These are phyloP conservation scores for Sinocyclocheilus rhinocerous DNA, from an alignment of 2,113 vertebrate species.

Conservation along the genomic window DNA sequence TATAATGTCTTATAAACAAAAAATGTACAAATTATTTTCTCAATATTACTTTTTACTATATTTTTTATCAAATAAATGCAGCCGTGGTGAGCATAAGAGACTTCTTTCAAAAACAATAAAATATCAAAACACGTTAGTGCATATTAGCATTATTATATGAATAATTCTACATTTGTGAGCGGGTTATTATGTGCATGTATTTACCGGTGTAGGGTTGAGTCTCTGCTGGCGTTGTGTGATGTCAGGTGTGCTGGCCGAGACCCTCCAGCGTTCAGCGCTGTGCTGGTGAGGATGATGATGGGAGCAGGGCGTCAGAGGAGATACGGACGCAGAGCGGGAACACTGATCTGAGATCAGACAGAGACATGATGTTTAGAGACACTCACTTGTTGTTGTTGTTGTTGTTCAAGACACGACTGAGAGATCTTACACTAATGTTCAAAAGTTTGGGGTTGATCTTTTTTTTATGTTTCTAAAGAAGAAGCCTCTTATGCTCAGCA, in stretches of 20 bases:
- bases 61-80: not conserved
- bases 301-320: slow-evolving; percentile 83
- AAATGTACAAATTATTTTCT: too few relatives aligned
- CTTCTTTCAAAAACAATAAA: too few relatives aligned
- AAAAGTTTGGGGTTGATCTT: too few relatives aligned
- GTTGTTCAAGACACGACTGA: too few relatives aligned
- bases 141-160: not conserved
- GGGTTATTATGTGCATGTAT: slow-evolving; percentile 39
- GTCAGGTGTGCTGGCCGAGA: slow-evolving; percentile 81
- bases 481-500: too few relatives aligned
- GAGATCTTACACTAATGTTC: too few relatives aligned
- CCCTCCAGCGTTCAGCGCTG: slow-evolving; percentile 78
- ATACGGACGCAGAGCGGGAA: slow-evolving; percentile 87
- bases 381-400: too few relatives aligned
- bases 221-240: slow-evolving; percentile 77
- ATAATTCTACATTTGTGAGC: not conserved
- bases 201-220: slow-evolving; percentile 80
- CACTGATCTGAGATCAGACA: slow-evolving; percentile 77
- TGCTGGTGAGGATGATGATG: slow-evolving; percentile 79
- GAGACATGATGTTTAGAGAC: not conserved
- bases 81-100: not conserved
- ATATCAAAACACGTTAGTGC: not conserved
- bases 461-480: too few relatives aligned
- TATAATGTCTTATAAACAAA: not conserved
- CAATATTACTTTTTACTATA: not conserved